Conservation (phyloP, 2,888 invertebrate genomes). For the Aromia moschata region DNA sequence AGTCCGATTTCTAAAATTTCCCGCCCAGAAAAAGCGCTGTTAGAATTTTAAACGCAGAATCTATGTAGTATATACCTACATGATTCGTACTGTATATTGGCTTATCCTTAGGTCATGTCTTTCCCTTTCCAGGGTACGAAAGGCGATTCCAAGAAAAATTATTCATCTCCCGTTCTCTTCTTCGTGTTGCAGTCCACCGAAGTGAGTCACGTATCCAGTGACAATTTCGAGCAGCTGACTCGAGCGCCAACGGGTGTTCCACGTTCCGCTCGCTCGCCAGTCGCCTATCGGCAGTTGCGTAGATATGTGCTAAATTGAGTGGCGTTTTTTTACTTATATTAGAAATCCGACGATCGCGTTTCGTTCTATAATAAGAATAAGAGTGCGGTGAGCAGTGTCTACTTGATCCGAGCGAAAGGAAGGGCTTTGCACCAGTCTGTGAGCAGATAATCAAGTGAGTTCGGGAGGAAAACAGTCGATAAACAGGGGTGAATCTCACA, state of each 20-base stretch:
- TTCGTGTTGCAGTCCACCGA: neutral
- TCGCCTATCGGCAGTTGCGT: neutral
- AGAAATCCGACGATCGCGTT: conserved; percentile 9
- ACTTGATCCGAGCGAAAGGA: neutral
- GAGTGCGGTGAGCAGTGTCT: conserved; percentile 1
- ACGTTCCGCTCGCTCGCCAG: neutral
- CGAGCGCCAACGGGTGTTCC: neutral
- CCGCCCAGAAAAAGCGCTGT: neutral
- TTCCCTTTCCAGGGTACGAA: neutral
- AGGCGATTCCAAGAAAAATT: neutral
- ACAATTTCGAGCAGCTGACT: conserved; percentile 16
- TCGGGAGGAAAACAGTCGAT: neutral
- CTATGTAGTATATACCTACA: too few relatives aligned
- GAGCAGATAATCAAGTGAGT: conserved; percentile 1
- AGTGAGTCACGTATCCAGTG: conserved; percentile 6
- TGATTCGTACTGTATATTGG: neutral
- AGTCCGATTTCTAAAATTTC: too few relatives aligned
- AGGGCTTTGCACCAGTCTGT: neutral
- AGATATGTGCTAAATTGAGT: neutral
- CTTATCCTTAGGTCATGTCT: neutral
- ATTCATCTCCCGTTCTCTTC: neutral
- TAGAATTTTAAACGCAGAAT: too few relatives aligned
- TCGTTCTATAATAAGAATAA: neutral
- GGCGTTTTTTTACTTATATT: conserved; percentile 7
- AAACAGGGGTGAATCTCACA: neutral